Conservation (phyloP, 2,113 vertebrate species). For the Chloropsis cyanopogon region DNA sequence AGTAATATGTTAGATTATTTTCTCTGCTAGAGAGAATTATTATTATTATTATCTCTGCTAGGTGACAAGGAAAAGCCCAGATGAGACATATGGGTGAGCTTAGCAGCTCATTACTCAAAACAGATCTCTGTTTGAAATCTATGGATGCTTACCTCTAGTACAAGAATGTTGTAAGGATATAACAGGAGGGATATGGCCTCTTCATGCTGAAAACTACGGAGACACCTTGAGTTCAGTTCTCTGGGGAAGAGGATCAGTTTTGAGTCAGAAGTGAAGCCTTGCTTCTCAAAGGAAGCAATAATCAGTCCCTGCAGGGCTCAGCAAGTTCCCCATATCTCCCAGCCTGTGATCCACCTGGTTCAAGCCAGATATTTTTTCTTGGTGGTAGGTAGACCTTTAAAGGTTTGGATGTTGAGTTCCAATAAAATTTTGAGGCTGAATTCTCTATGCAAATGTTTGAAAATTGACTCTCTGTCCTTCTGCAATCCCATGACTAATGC, state of each 20-base stretch:
- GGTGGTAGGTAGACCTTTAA: neutral
- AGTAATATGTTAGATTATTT: neutral
- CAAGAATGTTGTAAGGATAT: neutral
- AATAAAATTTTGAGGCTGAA: neutral
- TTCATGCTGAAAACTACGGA: neutral
- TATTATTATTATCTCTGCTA: neutral
- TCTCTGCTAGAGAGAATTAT: neutral
- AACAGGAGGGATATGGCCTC: neutral
- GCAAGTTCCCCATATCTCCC: neutral
- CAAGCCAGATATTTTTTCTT: neutral
- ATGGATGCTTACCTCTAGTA: neutral
- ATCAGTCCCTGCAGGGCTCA: neutral
- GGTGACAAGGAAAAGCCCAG: neutral
- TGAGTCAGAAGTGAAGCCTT: neutral
- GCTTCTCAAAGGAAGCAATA: neutral
- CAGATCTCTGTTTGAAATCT: neutral
- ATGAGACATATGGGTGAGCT: neutral
- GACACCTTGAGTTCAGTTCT: neutral
- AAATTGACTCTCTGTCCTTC: neutral
- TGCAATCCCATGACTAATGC: neutral
- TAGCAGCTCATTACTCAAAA: neutral
- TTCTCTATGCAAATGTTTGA: neutral
- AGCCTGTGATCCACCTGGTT: neutral
- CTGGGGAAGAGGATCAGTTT: slow-evolving; percentile 3
- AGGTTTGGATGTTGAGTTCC: neutral